A percentile compares a stretch with the other conserved stretches of the same genome.
phyloP scores from a whole-genome alignment of 2,888 invertebrate species.

The Cantharis lateralis region DNA sequence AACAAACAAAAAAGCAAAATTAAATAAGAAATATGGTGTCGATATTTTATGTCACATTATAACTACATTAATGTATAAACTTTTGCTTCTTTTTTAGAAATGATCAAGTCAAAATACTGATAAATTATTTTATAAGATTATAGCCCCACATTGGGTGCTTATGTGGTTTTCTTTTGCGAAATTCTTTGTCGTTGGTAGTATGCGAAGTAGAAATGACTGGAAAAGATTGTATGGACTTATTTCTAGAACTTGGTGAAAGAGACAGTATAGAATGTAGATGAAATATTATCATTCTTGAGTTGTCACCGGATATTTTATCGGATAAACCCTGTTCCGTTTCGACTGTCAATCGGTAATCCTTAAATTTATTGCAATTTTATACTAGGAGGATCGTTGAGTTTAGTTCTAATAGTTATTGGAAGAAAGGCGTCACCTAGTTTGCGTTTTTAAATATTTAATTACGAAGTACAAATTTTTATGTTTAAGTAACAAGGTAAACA shows the following conservation, averaged over 20 bases:
- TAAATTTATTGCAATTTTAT: slow-evolving; percentile 52
- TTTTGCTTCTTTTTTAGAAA: slow-evolving; percentile 34
- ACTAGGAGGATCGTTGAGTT: slow-evolving; percentile 32
- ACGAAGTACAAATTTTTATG: neutral
- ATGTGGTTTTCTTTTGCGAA: slow-evolving; percentile 9
- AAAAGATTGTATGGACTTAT: slow-evolving; percentile 16
- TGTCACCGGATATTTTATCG: slow-evolving; percentile 53
- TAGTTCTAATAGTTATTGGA: slow-evolving; percentile 10
- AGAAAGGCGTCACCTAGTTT: neutral
- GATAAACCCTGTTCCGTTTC: slow-evolving; percentile 49
- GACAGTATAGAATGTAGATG: slow-evolving; percentile 38
- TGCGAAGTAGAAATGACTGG: neutral
- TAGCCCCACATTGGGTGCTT: slow-evolving; percentile 32
- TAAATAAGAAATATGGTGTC: neutral
- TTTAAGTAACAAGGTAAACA: slow-evolving; percentile 3
- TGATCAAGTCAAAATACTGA: slow-evolving; percentile 46
- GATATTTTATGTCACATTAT: neutral
- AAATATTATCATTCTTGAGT: slow-evolving; percentile 49
- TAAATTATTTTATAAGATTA: slow-evolving; percentile 42
- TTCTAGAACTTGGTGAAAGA: slow-evolving; percentile 14
- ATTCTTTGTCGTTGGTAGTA: slow-evolving; percentile 10
- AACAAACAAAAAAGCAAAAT: neutral
- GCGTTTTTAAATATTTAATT: slow-evolving; percentile 1
- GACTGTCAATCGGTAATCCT: slow-evolving; percentile 53
- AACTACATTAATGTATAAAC: neutral